Evolutionary conservation across 2,888 invertebrate species (phyloP), one percentile per base, ranked within the genome.

Genomic region (Drosophila peninsularis): DNA sequence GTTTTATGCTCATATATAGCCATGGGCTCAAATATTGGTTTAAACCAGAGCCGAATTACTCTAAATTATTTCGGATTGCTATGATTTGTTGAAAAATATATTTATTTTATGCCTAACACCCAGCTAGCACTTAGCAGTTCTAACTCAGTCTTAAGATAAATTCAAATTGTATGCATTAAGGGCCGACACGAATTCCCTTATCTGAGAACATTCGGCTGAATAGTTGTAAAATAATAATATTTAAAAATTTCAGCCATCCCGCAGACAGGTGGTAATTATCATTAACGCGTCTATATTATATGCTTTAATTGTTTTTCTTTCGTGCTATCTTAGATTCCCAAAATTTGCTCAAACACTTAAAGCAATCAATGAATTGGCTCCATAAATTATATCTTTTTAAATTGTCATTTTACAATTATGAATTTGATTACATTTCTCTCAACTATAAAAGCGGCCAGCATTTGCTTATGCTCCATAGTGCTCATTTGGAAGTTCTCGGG

Each of bases 381-480:
- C 21, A 63, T 66, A 55, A 53, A 39, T n/a, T 30, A 52, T 24
- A 17, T 34, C 36, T 50, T 37, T 55, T 42, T 37, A n/a, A 56
- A 44, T 64, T 44, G 54, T 19, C n/a, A 3, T 24, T 47, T 64
- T 50, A 32, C 30, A 37, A 27, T 50, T 17, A 24, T 24, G n/a
- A 37, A 1, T 19, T 50, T 53, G 39, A 65, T 54, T 47, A 9
- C 32, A 5, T 19, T 55, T 32, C 32, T 66, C 13, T 10, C n/a
- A 53, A 53, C 37, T 72, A 68, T 55, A 68, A 42, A 68, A 63
- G 37, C 17, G 9, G n/a, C 11, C 37, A 9, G 0, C 7, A 19
- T 13, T 55, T 52, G 41, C 21, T 9, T 7, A n/a, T 32, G n/a
- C 4, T 53, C 10, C n/a, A 4, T 30, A 73, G 55, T 68, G 36